Conservation (phyloP, 2,888 invertebrate genomes). For the Hirtodrosophila trivittata region DNA sequence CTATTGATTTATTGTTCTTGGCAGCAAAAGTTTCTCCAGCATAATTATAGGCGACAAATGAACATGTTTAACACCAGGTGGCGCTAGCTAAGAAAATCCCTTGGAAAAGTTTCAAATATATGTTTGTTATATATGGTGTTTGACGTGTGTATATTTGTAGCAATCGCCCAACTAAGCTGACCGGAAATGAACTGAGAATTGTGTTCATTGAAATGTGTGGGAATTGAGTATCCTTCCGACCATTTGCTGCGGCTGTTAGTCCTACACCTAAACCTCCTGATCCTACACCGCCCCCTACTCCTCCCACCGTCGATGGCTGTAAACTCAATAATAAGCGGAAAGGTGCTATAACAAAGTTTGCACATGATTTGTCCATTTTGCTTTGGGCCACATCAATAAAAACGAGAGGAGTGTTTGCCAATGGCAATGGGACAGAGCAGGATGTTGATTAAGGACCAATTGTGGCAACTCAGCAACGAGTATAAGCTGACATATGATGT, state of each 20-base stretch:
- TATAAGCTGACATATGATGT: constrained; percentile 25
- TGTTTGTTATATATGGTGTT: too few relatives aligned
- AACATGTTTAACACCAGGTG: constrained; percentile 21
- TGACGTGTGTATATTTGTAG: too few relatives aligned
- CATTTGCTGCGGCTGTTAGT: background rate
- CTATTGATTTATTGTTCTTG: constrained; percentile 53
- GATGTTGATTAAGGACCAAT: constrained; percentile 62
- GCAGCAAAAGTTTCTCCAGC: constrained; percentile 1
- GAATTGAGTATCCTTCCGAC: background rate
- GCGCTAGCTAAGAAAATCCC: background rate
- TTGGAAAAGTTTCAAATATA: background rate
- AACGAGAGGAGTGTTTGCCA: background rate
- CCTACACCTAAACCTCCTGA: too few relatives aligned
- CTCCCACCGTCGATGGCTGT: background rate
- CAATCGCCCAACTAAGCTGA: too few relatives aligned
- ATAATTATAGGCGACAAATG: constrained; percentile 12
- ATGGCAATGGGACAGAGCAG: constrained; percentile 17
- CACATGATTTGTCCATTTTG: constrained; percentile 37
- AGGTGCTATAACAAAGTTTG: constrained; percentile 36
- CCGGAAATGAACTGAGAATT: constrained; percentile 4
- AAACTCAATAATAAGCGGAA: constrained; percentile 22
- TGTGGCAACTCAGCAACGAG: constrained; percentile 50
- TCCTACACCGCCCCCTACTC: too few relatives aligned
- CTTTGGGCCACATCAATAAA: constrained; percentile 26
- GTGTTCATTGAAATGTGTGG: constrained; percentile 1